Conservation (phyloP, 2,113 vertebrate species). For the Proteles cristata region DNA sequence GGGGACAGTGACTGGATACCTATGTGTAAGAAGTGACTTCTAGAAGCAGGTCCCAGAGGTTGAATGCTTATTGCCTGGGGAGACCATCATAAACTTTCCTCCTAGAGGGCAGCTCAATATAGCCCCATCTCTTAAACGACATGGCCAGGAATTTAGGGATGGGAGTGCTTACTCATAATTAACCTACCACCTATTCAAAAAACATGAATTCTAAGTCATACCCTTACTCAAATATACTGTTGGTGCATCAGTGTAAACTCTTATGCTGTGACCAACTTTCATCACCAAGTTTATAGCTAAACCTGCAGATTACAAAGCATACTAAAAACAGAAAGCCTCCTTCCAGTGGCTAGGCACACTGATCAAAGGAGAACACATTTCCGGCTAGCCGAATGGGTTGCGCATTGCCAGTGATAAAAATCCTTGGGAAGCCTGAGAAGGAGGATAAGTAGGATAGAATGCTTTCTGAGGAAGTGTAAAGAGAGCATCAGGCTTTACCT, state of each 20-base stretch:
- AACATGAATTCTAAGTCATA: neutral
- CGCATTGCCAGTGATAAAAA: neutral
- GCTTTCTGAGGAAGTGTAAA: neutral
- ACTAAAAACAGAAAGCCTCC: neutral
- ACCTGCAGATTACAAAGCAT: neutral
- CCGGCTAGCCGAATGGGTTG: neutral
- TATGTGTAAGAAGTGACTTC: neutral
- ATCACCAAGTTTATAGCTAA: neutral
- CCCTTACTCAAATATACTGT: neutral
- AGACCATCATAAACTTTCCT: fast-evolving
- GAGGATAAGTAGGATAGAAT: neutral
- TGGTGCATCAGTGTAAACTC: neutral
- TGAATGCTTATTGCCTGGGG: no score
- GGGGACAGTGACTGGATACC: neutral
- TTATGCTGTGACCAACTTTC: neutral
- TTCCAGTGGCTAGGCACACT: neutral
- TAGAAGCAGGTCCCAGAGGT: neutral
- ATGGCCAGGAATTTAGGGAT: neutral
- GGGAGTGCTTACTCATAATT: neutral
- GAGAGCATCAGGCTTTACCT: neutral
- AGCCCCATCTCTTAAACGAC: neutral
- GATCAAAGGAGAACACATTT: neutral
- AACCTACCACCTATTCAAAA: neutral
- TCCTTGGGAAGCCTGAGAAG: neutral
- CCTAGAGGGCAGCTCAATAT: neutral